Evolutionary conservation across 2,888 invertebrate genomes (phyloP).

Genomic region (Rotaria socialis): DNA sequence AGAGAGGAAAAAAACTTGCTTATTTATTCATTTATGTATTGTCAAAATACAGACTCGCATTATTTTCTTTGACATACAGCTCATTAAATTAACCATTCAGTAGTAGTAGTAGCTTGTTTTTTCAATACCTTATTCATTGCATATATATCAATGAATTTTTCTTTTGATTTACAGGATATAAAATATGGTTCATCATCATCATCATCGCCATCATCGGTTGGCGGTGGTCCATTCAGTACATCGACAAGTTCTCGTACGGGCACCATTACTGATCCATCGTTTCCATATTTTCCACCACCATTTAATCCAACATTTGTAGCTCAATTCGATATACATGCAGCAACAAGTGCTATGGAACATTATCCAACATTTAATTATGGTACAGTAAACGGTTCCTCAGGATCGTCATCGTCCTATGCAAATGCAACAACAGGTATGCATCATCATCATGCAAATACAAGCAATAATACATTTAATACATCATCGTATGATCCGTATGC

Average conservation of each 20-base stretch:
- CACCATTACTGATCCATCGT: neutral
- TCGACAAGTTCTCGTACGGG: neutral
- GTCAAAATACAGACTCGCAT: neutral
- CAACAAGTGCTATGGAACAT: neutral
- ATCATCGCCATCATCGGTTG: neutral
- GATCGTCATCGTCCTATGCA: constrained; percentile 26
- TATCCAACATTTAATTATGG: constrained; percentile 12
- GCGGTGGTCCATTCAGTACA: neutral
- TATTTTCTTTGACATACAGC: neutral
- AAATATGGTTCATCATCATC: constrained; percentile 35
- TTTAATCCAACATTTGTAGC: constrained; percentile 6
- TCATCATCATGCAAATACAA: neutral
- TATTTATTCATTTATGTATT: neutral
- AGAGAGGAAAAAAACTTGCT: neutral
- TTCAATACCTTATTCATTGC: neutral
- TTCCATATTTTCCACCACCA: constrained; percentile 36
- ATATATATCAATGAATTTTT: neutral
- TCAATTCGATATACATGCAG: constrained; percentile 30
- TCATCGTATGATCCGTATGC: constrained; percentile 24
- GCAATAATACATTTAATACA: neutral
- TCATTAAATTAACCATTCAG: neutral
- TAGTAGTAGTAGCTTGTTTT: neutral
- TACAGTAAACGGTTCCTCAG: neutral
- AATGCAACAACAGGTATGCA: neutral
- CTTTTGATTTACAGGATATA: neutral